phyloP scores from a whole-genome alignment of 2,888 invertebrate genomes.

The Heliconius erato region DNA sequence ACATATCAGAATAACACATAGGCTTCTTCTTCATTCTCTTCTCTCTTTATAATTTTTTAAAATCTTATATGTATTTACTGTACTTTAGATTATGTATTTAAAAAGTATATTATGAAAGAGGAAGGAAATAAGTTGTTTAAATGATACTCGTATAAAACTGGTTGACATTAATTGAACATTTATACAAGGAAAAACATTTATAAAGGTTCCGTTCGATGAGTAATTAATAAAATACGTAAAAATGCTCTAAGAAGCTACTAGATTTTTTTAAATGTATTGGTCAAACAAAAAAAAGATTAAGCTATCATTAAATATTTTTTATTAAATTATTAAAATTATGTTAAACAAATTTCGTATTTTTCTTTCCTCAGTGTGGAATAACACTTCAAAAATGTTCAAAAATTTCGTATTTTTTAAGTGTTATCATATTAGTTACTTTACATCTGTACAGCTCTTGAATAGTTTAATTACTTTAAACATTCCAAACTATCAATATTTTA shows the following conservation, averaged over 20 bases:
- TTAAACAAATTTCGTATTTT: background rate
- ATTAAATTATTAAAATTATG: background rate
- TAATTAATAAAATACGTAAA: slow-evolving; percentile 2
- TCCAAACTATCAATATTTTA: background rate
- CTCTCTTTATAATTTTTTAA: too few species aligned
- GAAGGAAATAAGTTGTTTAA: background rate
- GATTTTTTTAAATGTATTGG: background rate
- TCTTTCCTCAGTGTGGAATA: too few species aligned
- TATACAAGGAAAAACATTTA: slow-evolving; percentile 7
- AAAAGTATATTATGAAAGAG: background rate
- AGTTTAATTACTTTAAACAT: background rate
- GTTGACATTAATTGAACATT: slow-evolving; percentile 15
- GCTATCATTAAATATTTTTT: background rate
- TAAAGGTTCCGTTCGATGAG: slow-evolving; percentile 10
- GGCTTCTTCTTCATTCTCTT: background rate
- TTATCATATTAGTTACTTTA: background rate
- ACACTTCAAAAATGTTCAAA: too few species aligned
- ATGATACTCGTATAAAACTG: background rate
- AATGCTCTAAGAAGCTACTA: background rate
- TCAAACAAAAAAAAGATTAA: background rate
- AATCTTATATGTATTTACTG: too few species aligned
- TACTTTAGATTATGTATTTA: too few species aligned
- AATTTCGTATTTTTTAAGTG: background rate
- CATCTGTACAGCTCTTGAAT: background rate
- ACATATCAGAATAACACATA: too few species aligned